Conservation (phyloP, 2,888 invertebrate genomes). For the Dichetophora obliterata region DNA sequence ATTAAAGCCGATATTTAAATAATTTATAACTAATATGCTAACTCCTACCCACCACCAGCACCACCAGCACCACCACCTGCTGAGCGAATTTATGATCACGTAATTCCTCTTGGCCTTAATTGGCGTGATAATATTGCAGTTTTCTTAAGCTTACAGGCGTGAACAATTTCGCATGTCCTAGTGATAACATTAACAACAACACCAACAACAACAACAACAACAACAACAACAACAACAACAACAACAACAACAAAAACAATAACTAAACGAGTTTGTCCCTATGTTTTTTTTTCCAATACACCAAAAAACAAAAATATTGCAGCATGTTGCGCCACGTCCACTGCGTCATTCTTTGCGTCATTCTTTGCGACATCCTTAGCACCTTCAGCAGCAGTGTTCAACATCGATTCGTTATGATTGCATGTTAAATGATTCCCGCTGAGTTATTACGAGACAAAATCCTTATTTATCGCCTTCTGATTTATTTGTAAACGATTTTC, state of each 20-base stretch:
- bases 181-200: background rate
- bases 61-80: background rate
- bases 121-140: constrained; percentile 52
- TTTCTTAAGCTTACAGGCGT: constrained; percentile 53
- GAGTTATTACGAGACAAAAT: constrained; percentile 70
- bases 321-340: constrained; percentile 33
- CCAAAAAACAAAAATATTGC: constrained; percentile 25
- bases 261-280: background rate
- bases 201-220: background rate
- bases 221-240: background rate
- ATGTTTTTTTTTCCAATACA: background rate
- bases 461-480: constrained; percentile 70
- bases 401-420: constrained; percentile 69
- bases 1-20: too few relatives aligned
- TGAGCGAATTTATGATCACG: background rate
- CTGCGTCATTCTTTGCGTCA: background rate
- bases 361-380: background rate
- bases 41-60: background rate
- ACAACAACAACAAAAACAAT: background rate
- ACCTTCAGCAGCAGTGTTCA: constrained; percentile 59
- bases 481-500: constrained; percentile 68
- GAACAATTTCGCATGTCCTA: constrained; percentile 17
- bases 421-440: constrained; percentile 69
- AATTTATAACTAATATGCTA: background rate
- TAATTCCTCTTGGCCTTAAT: constrained; percentile 1